Conservation (phyloP, 2,113 vertebrate genomes). For the Pangasianodon hypophthalmus region DNA sequence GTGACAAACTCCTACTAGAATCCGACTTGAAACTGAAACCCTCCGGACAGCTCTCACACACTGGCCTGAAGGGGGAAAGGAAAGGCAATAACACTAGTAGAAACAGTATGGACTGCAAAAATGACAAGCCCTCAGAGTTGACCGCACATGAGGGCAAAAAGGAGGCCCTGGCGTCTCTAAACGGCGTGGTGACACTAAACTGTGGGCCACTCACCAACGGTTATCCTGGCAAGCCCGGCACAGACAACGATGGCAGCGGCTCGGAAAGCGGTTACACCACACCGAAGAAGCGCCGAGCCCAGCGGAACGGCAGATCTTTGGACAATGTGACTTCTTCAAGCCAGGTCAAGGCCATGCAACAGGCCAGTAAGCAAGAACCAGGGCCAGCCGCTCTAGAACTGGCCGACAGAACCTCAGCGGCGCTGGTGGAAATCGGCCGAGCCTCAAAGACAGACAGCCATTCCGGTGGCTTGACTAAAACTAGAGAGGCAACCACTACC, state of each 20-base stretch:
- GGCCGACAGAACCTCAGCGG: slow-evolving; percentile 78
- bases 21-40: slow-evolving; percentile 69
- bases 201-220: slow-evolving; percentile 89
- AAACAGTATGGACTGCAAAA: slow-evolving; percentile 93
- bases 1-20: slow-evolving; percentile 67
- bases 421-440: slow-evolving; percentile 76
- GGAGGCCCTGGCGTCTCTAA: slow-evolving; percentile 81
- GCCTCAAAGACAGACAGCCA: slow-evolving; percentile 82
- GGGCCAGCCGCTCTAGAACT: slow-evolving; percentile 78
- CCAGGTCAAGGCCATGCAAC: slow-evolving; percentile 85
- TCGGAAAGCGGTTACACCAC: slow-evolving; percentile 94
- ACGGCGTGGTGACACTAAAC: slow-evolving; percentile 81
- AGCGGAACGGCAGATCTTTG: slow-evolving; percentile 84
- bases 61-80: slow-evolving; percentile 80
- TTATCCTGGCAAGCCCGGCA: slow-evolving; percentile 81
- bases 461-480: slow-evolving; percentile 52
- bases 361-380: slow-evolving; percentile 80
- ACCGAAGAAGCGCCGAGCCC: slow-evolving; percentile 90
- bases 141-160: slow-evolving; percentile 80
- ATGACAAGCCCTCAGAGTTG: slow-evolving; percentile 81
- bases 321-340: slow-evolving; percentile 81
- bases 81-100: slow-evolving; percentile 86
- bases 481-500: slow-evolving; percentile 61
- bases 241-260: slow-evolving; percentile 91
- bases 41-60: slow-evolving; percentile 60